Evolutionary conservation across 2,113 vertebrate genomes (phyloP).

Genomic region (Puffinus mauretanicus): DNA sequence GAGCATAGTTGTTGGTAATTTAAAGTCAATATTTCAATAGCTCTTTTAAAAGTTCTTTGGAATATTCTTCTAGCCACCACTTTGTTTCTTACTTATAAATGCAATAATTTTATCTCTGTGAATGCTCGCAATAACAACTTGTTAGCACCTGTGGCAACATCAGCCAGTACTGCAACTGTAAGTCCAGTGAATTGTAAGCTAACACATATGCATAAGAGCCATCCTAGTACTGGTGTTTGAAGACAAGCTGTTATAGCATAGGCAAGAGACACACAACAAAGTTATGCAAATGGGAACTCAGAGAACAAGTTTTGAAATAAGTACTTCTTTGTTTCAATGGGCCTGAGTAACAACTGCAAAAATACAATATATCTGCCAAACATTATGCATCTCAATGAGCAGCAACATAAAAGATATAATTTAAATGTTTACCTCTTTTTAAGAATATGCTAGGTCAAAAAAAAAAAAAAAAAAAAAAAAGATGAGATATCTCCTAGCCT

Average conservation of each 20-base stretch:
- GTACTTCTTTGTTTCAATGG: not conserved
- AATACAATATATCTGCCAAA: not conserved
- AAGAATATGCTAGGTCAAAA: not conserved
- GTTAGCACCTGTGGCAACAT: not conserved
- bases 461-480: not conserved
- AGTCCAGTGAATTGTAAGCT: not conserved
- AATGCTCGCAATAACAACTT: not conserved
- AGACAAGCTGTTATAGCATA: not conserved
- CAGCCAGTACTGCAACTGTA: not conserved
- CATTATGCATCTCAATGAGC: not conserved
- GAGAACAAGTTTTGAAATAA: not conserved
- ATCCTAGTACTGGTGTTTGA: not conserved
- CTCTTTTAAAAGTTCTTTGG: not conserved
- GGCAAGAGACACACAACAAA: not conserved
- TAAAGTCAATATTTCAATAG: not conserved
- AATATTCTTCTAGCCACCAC: not conserved
- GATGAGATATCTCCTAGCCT: fast-evolving
- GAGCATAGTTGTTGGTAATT: not conserved
- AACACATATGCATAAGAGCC: not conserved
- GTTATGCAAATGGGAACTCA: not conserved
- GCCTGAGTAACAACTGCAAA: not conserved
- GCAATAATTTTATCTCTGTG: not conserved
- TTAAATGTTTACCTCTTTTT: not conserved
- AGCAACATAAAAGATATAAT: not conserved
- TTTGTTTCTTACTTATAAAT: not conserved